phyloP scores from a whole-genome alignment of 2,797 vertebrate species.

The Discoglossus pictus region DNA sequence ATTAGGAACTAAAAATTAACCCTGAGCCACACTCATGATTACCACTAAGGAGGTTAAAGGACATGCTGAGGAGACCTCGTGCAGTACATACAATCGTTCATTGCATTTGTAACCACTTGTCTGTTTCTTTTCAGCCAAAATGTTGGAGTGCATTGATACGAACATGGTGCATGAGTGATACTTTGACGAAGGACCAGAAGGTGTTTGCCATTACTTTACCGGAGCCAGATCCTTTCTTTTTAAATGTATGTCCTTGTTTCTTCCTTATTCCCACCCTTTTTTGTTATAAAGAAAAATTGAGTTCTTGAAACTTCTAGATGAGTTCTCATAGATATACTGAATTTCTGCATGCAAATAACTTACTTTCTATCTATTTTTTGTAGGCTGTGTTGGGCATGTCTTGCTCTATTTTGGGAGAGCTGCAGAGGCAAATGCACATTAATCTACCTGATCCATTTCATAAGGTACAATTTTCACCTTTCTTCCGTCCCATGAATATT shows the following conservation, averaged over 20 bases:
- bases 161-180: slow-evolving; percentile 41
- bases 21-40: no score
- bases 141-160: slow-evolving; percentile 60
- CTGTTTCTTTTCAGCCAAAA: slow-evolving; percentile 50
- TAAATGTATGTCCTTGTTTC: slow-evolving; percentile 42
- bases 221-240: slow-evolving; percentile 48
- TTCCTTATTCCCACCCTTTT: neutral
- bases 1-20: no score
- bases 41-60: no score
- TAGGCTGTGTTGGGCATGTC: slow-evolving; percentile 48
- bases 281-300: neutral
- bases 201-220: slow-evolving; percentile 31
- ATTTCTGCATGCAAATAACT: no score
- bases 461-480: neutral
- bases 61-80: no score
- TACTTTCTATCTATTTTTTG: slow-evolving; percentile 5
- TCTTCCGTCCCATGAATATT: no score
- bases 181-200: slow-evolving; percentile 28
- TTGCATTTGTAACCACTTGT: no score
- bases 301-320: no score
- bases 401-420: slow-evolving; percentile 35
- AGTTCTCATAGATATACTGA: no score
- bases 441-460: slow-evolving; percentile 30
- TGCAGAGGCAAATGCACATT: slow-evolving; percentile 31
- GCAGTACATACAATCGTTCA: no score